A percentile compares a stretch with the other conserved stretches of the same genome.
Evolutionary conservation across 2,797 vertebrate species (phyloP).

Genomic region (Alectoris magna): DNA sequence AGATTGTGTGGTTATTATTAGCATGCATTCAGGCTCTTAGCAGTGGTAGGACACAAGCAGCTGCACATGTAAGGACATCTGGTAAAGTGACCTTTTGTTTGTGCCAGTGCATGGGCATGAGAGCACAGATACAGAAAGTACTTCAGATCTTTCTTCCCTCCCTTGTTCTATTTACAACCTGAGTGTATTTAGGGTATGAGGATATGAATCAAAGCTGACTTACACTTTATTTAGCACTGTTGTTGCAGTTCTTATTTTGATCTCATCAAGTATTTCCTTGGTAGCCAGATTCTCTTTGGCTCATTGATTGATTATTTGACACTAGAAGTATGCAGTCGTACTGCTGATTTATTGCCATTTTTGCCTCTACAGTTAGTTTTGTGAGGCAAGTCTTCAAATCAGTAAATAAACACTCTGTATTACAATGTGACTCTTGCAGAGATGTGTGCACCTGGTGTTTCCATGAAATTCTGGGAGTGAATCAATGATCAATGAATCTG

Average conservation of each 20-base stretch:
- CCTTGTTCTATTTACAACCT: constrained; percentile 35
- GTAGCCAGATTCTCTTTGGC: not conserved
- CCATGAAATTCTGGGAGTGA: not conserved
- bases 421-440: not conserved
- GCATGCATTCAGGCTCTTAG: not conserved
- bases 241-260: not conserved
- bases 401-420: not conserved
- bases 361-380: not conserved
- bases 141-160: constrained; percentile 21
- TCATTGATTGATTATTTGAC: not conserved
- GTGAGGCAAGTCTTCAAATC: not conserved
- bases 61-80: not conserved
- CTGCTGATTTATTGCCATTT: not conserved
- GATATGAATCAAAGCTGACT: constrained; percentile 1
- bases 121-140: constrained; percentile 21
- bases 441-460: not conserved
- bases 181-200: constrained; percentile 1
- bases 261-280: not conserved
- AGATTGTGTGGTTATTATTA: constrained; percentile 45
- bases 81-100: constrained; percentile 62
- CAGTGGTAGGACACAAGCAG: not conserved
- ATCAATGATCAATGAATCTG: not conserved
- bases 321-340: not conserved
- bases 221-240: constrained; percentile 2
- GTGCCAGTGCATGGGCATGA: constrained; percentile 42